Evolutionary conservation across 2,888 invertebrate species (phyloP), one percentile per base, ranked within the genome.

Genomic region (Abrostola tripartita): DNA sequence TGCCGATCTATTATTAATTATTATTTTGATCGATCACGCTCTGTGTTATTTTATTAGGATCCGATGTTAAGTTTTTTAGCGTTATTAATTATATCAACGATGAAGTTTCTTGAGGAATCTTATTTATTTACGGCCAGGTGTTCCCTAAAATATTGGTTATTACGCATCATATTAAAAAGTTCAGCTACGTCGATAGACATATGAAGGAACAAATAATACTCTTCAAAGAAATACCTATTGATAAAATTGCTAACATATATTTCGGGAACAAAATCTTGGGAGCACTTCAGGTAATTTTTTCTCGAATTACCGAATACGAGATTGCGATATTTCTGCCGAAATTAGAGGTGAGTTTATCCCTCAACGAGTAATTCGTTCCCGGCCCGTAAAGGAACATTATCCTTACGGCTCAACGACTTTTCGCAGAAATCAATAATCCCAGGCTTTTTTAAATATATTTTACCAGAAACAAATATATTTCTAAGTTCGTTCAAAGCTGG

Each of bases 11-110:
- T 92, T 92, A 93, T 92, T 94, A 92, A 93, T 94, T 94, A 92
- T 91, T 93, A 92, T 92, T 93, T 92, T 94, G 93, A 94, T 93
- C 88, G 93, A 93, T 94, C 92, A 91, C 86, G 91, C 84, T 85
- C 81, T 89, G 86, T 89, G 91, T 92, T 93, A 91, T 91, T 92
- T 93, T 88, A 93, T 93, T 92, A 92, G 89, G 90, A 88, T 83
- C 75, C 82, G 82, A 86, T 85, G 84, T 83, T 83, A 84, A 84
- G 85, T 87, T 88, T 88, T 88, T 84, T 83, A 79, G 77, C 74
- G 83, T 89, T 86, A 90, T 91, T 92, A 92, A 90, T 91, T 90
- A 86, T 71, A 70, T 52, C 55, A 52, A 58, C 59, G 44, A 68
- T 65, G 59, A 57, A 69, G 61, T 69, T 74, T 54, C 67, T 68